Conservation (phyloP, 2,888 invertebrate species). For the Cantharis rustica region DNA sequence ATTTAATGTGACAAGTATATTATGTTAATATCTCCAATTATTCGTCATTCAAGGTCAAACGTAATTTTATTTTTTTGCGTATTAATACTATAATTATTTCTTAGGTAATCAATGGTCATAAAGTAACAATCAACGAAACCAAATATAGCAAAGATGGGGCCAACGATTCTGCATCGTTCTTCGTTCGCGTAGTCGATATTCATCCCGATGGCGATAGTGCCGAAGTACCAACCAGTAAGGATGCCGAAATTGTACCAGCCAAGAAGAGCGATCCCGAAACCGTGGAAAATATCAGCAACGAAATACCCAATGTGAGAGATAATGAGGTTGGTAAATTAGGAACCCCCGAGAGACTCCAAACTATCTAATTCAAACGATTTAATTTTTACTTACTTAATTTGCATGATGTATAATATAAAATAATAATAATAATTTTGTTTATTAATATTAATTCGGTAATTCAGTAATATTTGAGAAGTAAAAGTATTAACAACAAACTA, state of each 20-base stretch:
- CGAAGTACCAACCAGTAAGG: slow-evolving; percentile 24
- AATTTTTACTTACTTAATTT: slow-evolving; percentile 11
- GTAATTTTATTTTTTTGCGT: background rate
- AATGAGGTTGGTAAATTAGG: slow-evolving; percentile 49
- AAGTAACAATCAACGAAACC: slow-evolving; percentile 61
- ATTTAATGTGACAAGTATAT: background rate
- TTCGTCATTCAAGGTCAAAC: background rate
- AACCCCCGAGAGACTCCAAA: slow-evolving; percentile 46
- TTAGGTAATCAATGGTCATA: slow-evolving; percentile 60
- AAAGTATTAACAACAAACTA: slow-evolving; percentile 14
- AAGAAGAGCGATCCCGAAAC: slow-evolving; percentile 42
- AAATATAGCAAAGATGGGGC: slow-evolving; percentile 55
- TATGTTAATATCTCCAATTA: background rate
- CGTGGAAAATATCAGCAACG: slow-evolving; percentile 44
- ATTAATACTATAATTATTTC: slow-evolving; percentile 46
- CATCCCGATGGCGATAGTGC: slow-evolving; percentile 54
- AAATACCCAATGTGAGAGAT: slow-evolving; percentile 45
- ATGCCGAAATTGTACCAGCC: slow-evolving; percentile 22
- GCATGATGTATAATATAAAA: slow-evolving; percentile 20
- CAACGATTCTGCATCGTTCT: slow-evolving; percentile 45
- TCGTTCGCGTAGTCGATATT: slow-evolving; percentile 57
- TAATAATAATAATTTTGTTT: background rate
- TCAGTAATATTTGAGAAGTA: background rate
- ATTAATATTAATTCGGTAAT: background rate
- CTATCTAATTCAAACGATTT: slow-evolving; percentile 15